phyloP scores from a whole-genome alignment of 1,140 invertebrate genomes.

The Brachionus koreanus region DNA sequence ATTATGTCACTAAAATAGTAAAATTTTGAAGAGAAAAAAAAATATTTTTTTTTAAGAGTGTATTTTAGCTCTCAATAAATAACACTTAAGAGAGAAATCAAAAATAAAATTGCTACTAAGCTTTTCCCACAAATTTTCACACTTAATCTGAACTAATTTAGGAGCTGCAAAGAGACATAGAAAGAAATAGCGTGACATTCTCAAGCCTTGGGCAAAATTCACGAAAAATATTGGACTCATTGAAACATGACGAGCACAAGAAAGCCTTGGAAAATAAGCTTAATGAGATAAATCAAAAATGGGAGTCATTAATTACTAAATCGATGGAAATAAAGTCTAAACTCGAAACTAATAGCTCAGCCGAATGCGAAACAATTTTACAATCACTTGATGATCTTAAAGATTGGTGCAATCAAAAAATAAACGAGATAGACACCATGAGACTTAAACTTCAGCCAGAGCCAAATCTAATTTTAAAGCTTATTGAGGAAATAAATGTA shows the following conservation, averaged over 20 bases:
- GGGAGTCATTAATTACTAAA: conserved; percentile 11
- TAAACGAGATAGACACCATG: neutral
- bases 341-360: neutral
- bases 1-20: neutral
- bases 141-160: neutral
- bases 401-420: conserved; percentile 8
- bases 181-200: neutral
- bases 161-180: conserved; percentile 43
- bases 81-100: neutral
- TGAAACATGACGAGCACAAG: conserved; percentile 2
- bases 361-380: neutral
- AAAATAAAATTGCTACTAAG: neutral
- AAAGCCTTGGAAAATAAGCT: neutral
- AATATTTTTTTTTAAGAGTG: neutral
- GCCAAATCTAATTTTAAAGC: neutral
- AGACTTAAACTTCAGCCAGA: conserved; percentile 14
- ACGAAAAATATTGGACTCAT: conserved; percentile 19
- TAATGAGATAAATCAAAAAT: neutral
- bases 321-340: conserved; percentile 12
- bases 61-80: neutral
- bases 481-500: neutral
- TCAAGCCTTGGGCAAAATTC: conserved; percentile 4
- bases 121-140: neutral
- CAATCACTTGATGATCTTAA: conserved; percentile 6
- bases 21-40: neutral